A percentile compares a stretch with the other conserved stretches of the same genome.
phyloP scores from a whole-genome alignment of 1,140 invertebrate species.

The Globodera ellingtonae region DNA sequence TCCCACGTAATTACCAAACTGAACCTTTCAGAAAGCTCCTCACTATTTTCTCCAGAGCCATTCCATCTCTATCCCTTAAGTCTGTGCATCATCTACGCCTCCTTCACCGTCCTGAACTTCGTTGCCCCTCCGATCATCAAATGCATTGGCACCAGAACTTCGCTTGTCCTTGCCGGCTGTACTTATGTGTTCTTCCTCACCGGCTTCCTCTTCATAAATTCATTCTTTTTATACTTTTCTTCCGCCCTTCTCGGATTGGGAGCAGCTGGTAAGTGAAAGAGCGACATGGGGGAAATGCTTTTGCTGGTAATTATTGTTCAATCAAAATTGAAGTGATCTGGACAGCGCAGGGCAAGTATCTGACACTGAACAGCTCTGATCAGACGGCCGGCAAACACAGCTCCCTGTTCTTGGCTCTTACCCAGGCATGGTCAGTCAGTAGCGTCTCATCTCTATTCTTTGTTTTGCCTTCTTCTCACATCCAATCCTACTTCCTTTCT shows the following conservation, averaged over 20 bases:
- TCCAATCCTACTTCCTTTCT: too few relatives aligned
- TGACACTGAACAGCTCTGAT: conserved; percentile 49
- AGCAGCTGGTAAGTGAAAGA: conserved; percentile 42
- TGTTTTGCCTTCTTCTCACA: not conserved
- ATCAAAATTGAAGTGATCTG: conserved; percentile 38
- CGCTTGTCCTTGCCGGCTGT: conserved; percentile 40
- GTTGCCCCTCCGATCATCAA: conserved; percentile 45
- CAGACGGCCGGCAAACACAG: conserved; percentile 44
- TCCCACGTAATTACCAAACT: too few relatives aligned
- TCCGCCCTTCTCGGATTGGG: conserved; percentile 54
- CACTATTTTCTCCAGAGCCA: too few relatives aligned
- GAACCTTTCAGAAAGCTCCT: too few relatives aligned
- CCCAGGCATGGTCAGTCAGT: conserved; percentile 42
- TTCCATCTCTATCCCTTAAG: conserved; percentile 25
- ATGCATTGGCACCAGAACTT: conserved; percentile 34
- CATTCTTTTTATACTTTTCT: conserved; percentile 48
- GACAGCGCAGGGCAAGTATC: conserved; percentile 56
- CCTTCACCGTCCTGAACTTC: conserved; percentile 56
- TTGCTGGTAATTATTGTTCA: conserved; percentile 1
- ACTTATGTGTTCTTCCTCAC: conserved; percentile 49
- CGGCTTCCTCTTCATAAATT: conserved; percentile 54
- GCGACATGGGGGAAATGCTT: not conserved
- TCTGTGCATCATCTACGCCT: conserved; percentile 46
- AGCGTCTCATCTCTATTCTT: not conserved
- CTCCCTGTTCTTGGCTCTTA: conserved; percentile 53